Evolutionary conservation across 2,888 invertebrate species (phyloP), one percentile per base, ranked within the genome.

Genomic region (Chelonus formosanus): DNA sequence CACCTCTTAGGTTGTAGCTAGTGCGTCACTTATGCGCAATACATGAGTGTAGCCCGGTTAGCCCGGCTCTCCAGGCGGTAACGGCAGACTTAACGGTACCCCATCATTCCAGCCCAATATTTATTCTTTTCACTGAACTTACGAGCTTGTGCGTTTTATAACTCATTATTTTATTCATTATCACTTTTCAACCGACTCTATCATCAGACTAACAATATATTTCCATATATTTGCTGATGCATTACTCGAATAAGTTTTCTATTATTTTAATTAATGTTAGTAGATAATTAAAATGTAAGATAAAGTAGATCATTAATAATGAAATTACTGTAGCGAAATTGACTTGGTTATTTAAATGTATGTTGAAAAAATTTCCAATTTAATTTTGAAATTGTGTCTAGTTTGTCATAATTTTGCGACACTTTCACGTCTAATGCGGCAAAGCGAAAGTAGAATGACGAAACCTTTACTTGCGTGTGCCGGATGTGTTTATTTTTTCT

Each of bases 61-160:
- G 66, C 57, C 62, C 65, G 60, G 75, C 75, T 77, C 81, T 81
- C 75, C 77, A 82, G 82, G 82, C 82, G 79, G 80, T 83, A 83
- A 84, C 83, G 83, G 84, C 81, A 83, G 79, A 78, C 74, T 73
- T 83, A 84, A 83, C 84, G 84, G 84, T 78, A 82, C 66, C 73
- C 55, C 57, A 40, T 54, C 78, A 80, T 82, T 81, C 81, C 80
- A 79, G 78, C 79, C 82, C 78, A 82, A 82, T 83, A 81, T 82
- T 83, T 79, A 81, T 80, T 81, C 81, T 82, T 83, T 81, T 76
- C 75, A 71, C 72, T 71, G 65, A 69, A 60, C 71, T 66, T 69
- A 61, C 61, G 50, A 45, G 55, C 36, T 36, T 35, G 3, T 32
- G 53, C 40, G 44, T 52, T 61, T 61, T 61, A 50, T 52, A 63